Evolutionary conservation across 2,797 vertebrate species (phyloP), one percentile per base, ranked within the genome.

Genomic region (Sebastes variabilis): DNA sequence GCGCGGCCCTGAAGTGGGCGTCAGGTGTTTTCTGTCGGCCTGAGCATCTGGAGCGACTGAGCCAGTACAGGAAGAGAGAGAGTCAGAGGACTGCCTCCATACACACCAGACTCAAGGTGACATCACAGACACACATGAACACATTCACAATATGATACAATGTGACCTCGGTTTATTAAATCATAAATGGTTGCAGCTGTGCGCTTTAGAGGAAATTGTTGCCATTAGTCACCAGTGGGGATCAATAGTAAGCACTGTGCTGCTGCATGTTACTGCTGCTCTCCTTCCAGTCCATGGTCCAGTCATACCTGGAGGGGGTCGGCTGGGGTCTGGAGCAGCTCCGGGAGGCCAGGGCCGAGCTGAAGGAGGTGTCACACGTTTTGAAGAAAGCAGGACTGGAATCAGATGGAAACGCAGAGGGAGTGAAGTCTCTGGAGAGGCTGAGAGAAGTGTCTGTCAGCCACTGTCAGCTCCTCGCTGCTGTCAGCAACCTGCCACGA

Each of bases 1-100:
- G 98, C 2, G 96, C 98, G 0, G 98, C 98, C 10, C 94, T 99
- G 77, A 99, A 99, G 94, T 99, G 98, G 98, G 98, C 98, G 3
- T 99, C 98, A 0, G 97, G 97, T 13, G 95, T 99, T 66, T 99
- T 99, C 93, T 98, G 97, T 87, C 93, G 90, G n/a, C 97, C 98
- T 0, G 97, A 99, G 82, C 96, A 99, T 70, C 93, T 99, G 93
- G 96, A 97, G 88, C 94, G 95, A 12, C 94, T 99, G 3, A 87
- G 94, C 69, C 96, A 98, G 64, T 99, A 99, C 94, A 95, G 91
- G 66, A 97, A 95, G 92, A 95, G 98, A 0, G 98, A 99, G 89
- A 95, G 92, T 0, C 98, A 98, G 90, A 96, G 98, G 70, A 99
- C 97, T 38, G 81, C 93, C 29, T 98, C 97, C 79, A 95, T 99